Base-by-base conservation (phyloP, 2,113 vertebrate genomes). In the Leptobrachium ailaonicum region DNA sequence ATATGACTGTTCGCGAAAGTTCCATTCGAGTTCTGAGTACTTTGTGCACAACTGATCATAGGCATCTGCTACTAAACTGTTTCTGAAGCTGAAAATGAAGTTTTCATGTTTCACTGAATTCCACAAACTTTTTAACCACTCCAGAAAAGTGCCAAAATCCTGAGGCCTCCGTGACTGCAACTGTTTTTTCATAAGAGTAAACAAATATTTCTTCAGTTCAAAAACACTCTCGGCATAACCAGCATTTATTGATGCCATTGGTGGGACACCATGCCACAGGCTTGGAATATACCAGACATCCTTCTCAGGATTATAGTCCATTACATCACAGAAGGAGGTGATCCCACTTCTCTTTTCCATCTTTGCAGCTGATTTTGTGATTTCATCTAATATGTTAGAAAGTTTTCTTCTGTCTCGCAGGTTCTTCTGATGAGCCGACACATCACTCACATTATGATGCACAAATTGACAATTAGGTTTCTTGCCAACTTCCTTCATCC, bases 381-480 rank as follows among this genome's bases (percentile, higher is more conserved):
- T 90, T 2, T 93, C 89, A 40, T 90, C 71, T 4, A 93, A 82
- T 3, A 89, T 88, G 1, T 93, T 86, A 32, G 89, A 42, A 2
- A 91, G 84, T 50, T 85, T 82, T 12, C 88, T 88, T 64, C 90
- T 83, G n/a, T 93, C 92, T 76, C 88, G 82, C 0, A 81, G 81
- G 84, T 88, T 94, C 20, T 91, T 90, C 11, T 90, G 89, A 13
- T 90, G 71, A 2, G 85, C 89, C 40, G 90, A 86, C 7, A 86
- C 80, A 42, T 92, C 93, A 0, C 87, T 88, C 32, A 94, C 90
- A 56, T 91, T 93, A 86, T 94, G 93, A 73, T 93, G 90, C 1
- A 95, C 90, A 73, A 95, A 94, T 67, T 88, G 87, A 79, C 90
- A 94, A 80, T 84, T 92, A 0, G 92, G 90, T 81, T 88, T 87